phyloP scores from a whole-genome alignment of 37 sponge, comb jelly and placozoan genomes.

The Cliona cf. orientalis region DNA sequence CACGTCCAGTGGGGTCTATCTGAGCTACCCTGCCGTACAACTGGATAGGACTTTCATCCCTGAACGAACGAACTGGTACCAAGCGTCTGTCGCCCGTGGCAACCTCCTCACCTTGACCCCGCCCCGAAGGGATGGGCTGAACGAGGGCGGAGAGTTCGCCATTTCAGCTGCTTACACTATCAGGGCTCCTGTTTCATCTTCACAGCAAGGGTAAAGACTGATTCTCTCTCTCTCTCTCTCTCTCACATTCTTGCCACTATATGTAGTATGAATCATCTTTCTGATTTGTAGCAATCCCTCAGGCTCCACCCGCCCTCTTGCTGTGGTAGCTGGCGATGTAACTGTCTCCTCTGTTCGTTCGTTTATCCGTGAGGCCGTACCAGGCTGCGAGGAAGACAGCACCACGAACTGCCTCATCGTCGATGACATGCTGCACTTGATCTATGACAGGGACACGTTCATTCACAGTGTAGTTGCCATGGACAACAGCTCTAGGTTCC shows the following conservation, averaged over 20 bases:
- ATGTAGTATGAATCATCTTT: no score
- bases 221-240: neutral
- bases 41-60: constrained; percentile 10
- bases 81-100: constrained; percentile 5
- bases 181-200: constrained; percentile 22
- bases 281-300: neutral
- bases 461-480: no score
- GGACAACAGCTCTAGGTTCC: neutral
- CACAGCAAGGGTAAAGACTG: constrained; percentile 7
- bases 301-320: neutral
- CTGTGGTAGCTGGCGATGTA: constrained; percentile 47
- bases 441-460: constrained; percentile 17
- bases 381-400: neutral
- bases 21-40: constrained; percentile 42
- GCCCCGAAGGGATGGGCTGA: constrained; percentile 24
- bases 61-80: constrained; percentile 28
- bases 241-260: neutral
- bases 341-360: constrained; percentile 28
- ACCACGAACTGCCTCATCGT: constrained; percentile 23
- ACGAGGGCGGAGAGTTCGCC: constrained; percentile 6
- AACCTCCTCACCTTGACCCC: constrained; percentile 43
- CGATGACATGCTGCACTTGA: constrained; percentile 23
- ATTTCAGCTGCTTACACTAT: constrained; percentile 36
- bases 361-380: constrained; percentile 9
- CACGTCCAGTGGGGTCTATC: constrained; percentile 54